phyloP scores from a whole-genome alignment of 2,113 vertebrate genomes.

The Carlito syrichta region DNA sequence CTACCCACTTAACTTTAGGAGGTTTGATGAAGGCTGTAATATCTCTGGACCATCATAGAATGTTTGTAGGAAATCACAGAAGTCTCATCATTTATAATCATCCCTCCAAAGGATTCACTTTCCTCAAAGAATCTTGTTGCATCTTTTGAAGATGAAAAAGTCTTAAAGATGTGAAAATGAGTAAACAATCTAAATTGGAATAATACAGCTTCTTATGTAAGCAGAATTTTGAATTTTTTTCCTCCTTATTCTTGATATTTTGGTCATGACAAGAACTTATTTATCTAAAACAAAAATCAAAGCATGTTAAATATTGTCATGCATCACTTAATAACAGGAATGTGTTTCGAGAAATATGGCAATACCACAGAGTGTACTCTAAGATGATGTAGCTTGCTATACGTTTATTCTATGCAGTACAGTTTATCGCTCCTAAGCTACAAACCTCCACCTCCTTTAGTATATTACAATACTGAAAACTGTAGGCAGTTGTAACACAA shows the following conservation, averaged over 20 bases:
- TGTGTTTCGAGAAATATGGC: not conserved
- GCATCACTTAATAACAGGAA: not conserved
- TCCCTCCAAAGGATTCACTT: not conserved
- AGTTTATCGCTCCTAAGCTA: not conserved
- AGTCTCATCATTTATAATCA: not conserved
- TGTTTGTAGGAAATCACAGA: not conserved
- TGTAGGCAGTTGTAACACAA: not conserved
- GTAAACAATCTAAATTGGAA: not conserved
- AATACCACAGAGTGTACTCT: not conserved
- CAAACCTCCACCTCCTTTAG: not conserved
- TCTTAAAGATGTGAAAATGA: not conserved
- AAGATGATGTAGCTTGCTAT: not conserved
- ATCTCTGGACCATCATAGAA: not conserved
- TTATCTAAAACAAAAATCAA: not conserved
- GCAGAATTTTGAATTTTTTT: not conserved
- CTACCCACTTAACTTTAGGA: not conserved
- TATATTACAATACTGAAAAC: not conserved
- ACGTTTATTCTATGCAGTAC: not conserved
- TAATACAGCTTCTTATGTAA: not conserved
- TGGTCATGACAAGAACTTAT: not conserved
- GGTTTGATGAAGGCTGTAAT: not conserved
- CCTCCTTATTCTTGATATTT: not conserved
- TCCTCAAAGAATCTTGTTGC: not conserved
- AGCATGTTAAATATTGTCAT: not conserved
- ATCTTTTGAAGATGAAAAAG: not conserved